Base-by-base conservation (phyloP, 2,113 vertebrate species). In the Seriola quinqueradiata region DNA sequence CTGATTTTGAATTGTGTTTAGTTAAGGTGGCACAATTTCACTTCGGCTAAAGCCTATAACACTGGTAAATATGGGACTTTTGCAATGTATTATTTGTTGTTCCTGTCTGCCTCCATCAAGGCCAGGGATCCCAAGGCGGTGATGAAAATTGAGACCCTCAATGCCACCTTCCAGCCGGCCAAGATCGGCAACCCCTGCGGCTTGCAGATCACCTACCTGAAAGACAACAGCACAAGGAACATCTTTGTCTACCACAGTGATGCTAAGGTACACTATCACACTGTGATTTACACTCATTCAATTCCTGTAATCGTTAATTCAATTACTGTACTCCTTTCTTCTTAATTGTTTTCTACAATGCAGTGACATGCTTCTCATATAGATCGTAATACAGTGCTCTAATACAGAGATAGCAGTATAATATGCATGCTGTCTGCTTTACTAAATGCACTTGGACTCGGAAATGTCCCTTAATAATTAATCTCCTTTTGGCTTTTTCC, bases 191-290 rank as follows among this genome's bases (percentile, higher is more conserved):
- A 99, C 91, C 96, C 97, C 0, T 96, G 97, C 0, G 97, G 97
- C 10, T 94, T 98, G 81, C 97, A 99, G 94, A 96, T 99, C 93
- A 99, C 97, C 46, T 97, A 98, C 94, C 81, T 98, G 93, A 97
- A 96, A 93, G 97, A 99, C 94, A 97, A 98, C 79, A 98, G 97
- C 95, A 98, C 97, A 61, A 95, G 97, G 52, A 99, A 98, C 87
- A 97, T 99, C 92, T 99, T 98, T 42, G 94, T 98, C 58, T 98
- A 98, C 89, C 97, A 99, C 0, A 96, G 97, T 32, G 97, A 99
- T 0, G 97, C 97, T 68, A 99, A 98, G 97, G 97, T 98, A 88
- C 2, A 3, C 11, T 1, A 9, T 64, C n/a, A 14, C 75, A 17
- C 54, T 42, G 12, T 1, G 16, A 64, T 38, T 48, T 50, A 23